These are phyloP conservation scores for Notothenia rossii DNA, from an alignment of 2,113 vertebrate species.

Conservation along the genomic window DNA sequence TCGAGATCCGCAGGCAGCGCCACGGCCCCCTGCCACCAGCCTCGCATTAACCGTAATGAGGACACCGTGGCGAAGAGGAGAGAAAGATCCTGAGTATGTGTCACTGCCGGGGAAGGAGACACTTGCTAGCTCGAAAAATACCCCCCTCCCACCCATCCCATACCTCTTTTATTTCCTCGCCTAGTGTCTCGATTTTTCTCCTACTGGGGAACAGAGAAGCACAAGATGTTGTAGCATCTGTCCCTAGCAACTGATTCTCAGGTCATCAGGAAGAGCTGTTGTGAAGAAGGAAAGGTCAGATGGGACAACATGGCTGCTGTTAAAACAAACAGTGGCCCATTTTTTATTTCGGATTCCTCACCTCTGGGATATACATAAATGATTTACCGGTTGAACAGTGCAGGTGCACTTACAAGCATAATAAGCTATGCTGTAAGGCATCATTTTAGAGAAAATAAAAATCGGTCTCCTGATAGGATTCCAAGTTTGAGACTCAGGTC, in stretches of 20 bases:
- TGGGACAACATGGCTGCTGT: slow-evolving; percentile 26
- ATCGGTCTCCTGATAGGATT: slow-evolving; percentile 12
- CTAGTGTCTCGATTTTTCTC: slow-evolving; percentile 24
- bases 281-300: slow-evolving; percentile 25
- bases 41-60: slow-evolving; percentile 73
- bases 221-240: slow-evolving; percentile 47
- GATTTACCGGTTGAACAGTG: not conserved
- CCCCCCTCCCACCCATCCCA: not conserved
- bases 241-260: slow-evolving; percentile 46
- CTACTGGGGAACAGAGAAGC: not conserved
- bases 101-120: slow-evolving; percentile 44
- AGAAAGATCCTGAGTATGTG: slow-evolving; percentile 43
- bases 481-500: slow-evolving; percentile 17
- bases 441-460: not conserved
- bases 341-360: slow-evolving; percentile 15
- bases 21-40: slow-evolving; percentile 60
- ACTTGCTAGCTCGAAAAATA: slow-evolving; percentile 16
- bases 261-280: slow-evolving; percentile 57
- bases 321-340: slow-evolving; percentile 20
- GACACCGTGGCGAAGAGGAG: slow-evolving; percentile 50
- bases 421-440: not conserved
- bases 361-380: not conserved
- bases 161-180: slow-evolving; percentile 6
- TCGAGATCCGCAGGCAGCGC: slow-evolving; percentile 54
- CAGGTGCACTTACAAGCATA: not conserved